Conservation (phyloP, 2,888 invertebrate species). For the Calephelis perditalis region DNA sequence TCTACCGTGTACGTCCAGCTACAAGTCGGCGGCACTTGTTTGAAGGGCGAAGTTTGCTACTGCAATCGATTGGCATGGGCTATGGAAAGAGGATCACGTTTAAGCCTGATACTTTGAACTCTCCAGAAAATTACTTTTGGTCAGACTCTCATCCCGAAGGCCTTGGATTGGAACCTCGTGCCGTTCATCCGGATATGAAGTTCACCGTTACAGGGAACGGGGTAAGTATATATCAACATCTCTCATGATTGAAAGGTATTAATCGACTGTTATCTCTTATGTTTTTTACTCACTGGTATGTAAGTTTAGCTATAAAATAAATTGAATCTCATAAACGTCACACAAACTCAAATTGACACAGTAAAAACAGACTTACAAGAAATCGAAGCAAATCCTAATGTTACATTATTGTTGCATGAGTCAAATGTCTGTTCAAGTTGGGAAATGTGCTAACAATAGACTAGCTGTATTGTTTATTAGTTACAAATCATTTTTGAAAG, state of each 20-base stretch:
- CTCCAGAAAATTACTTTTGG: slow-evolving; percentile 85
- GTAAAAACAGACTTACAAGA: too few relatives aligned
- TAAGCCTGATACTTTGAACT: slow-evolving; percentile 79
- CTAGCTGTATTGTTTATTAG: slow-evolving; percentile 1
- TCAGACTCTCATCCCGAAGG: slow-evolving; percentile 87
- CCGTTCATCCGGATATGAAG: slow-evolving; percentile 82
- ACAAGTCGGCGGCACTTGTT: slow-evolving; percentile 81
- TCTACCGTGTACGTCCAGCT: slow-evolving; percentile 84
- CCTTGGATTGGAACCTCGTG: slow-evolving; percentile 82
- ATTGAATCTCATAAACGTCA: too few relatives aligned
- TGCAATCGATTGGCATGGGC: slow-evolving; percentile 84
- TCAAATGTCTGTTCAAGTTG: slow-evolving; percentile 7
- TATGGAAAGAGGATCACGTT: slow-evolving; percentile 88
- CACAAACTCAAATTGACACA: too few relatives aligned
- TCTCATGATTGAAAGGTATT: too few relatives aligned
- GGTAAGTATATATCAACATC: slow-evolving; percentile 44
- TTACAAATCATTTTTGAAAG: slow-evolving; percentile 12
- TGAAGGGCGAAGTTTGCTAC: slow-evolving; percentile 79
- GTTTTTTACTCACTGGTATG: too few relatives aligned
- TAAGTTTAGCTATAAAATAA: too few relatives aligned
- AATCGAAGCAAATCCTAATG: too few relatives aligned
- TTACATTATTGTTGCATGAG: slow-evolving; percentile 17
- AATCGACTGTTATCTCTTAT: too few relatives aligned
- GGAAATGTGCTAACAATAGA: slow-evolving; percentile 16
- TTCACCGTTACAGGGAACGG: slow-evolving; percentile 80